phyloP scores from a whole-genome alignment of 2,113 vertebrate genomes.

The Corvus cornix region DNA sequence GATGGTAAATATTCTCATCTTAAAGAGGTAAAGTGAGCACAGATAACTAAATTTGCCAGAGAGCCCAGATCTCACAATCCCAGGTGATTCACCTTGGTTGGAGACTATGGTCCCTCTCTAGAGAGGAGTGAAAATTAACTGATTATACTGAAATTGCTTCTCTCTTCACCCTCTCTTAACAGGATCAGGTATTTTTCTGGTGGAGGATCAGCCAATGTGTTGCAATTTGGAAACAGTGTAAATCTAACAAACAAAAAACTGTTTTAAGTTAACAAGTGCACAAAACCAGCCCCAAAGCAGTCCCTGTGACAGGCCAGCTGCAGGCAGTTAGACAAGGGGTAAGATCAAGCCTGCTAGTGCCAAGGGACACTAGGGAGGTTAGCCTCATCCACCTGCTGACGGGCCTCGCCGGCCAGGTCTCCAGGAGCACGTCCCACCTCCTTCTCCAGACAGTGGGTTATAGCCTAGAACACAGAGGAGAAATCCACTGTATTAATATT shows the following conservation, averaged over 20 bases:
- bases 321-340: slow-evolving; percentile 58
- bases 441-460: slow-evolving; percentile 88
- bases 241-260: not conserved
- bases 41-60: not conserved
- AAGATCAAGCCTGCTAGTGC: slow-evolving; percentile 43
- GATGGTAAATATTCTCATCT: not conserved
- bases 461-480: slow-evolving; percentile 77
- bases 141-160: not conserved
- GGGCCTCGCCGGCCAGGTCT: slow-evolving; percentile 91
- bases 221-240: not conserved
- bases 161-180: not conserved
- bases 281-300: not conserved
- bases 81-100: not conserved
- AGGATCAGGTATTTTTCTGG: not conserved
- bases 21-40: not conserved
- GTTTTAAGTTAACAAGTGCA: not conserved
- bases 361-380: slow-evolving; percentile 56
- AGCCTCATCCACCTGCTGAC: slow-evolving; percentile 91
- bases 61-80: not conserved
- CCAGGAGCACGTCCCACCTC: slow-evolving; percentile 86
- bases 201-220: not conserved
- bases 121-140: not conserved
- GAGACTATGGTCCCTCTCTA: not conserved
- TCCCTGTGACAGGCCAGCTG: slow-evolving; percentile 61
- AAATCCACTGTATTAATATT: not conserved